Conservation (phyloP, 2,888 invertebrate genomes). For the Latrodectus elegans region DNA sequence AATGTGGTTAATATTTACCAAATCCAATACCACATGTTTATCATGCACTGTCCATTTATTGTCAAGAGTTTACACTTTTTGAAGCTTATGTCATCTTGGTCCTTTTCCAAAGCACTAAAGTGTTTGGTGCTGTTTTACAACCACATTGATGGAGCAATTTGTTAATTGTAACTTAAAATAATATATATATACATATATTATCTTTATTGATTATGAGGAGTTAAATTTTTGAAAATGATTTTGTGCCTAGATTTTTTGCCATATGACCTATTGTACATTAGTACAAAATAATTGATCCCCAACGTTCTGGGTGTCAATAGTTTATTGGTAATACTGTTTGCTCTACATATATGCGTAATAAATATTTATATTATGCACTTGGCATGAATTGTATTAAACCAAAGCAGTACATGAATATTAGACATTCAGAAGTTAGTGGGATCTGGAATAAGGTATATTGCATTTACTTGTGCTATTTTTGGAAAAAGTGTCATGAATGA, state of each 20-base stretch:
- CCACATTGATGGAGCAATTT: constrained; percentile 68
- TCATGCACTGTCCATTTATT: constrained; percentile 70
- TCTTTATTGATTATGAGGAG: constrained; percentile 67
- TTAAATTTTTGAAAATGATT: constrained; percentile 69
- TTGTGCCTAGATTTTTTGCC: constrained; percentile 70
- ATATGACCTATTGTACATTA: constrained; percentile 66
- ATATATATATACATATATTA: constrained; percentile 67
- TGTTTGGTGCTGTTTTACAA: constrained; percentile 70
- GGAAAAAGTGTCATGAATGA: constrained; percentile 69
- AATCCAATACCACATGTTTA: constrained; percentile 60
- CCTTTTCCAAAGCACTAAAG: constrained; percentile 68
- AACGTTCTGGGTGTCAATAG: constrained; percentile 50
- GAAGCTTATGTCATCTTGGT: constrained; percentile 67
- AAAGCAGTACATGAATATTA: constrained; percentile 50
- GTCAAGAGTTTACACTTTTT: constrained; percentile 69
- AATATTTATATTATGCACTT: constrained; percentile 48
- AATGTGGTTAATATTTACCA: constrained; percentile 46
- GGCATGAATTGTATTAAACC: constrained; percentile 32
- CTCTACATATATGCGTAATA: constrained; percentile 50
- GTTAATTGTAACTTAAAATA: constrained; percentile 66
- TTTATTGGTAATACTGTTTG: constrained; percentile 58
- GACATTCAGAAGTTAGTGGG: constrained; percentile 63
- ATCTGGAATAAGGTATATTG: constrained; percentile 69
- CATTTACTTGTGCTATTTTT: constrained; percentile 71
- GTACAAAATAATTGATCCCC: constrained; percentile 68